Percentiles rank a stretch among this genome's conserved stretches.
Evolutionary conservation across 2,797 vertebrate species (phyloP).

Genomic region (Tapera naevia): DNA sequence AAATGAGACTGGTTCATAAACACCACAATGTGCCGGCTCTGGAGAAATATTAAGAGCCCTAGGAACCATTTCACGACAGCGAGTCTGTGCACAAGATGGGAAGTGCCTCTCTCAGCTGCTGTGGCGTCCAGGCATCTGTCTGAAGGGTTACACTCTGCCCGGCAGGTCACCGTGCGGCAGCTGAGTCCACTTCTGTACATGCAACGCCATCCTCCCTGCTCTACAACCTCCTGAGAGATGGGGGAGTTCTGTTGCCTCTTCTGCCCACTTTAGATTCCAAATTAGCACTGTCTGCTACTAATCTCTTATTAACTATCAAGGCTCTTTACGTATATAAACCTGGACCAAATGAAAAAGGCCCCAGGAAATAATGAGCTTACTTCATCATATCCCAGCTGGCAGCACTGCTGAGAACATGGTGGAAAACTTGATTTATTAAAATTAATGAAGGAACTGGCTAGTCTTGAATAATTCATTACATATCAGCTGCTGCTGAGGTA

Average conservation of each 20-base stretch:
- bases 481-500: conserved; percentile 62
- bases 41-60: background rate
- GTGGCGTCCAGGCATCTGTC: background rate
- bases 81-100: background rate
- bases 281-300: background rate
- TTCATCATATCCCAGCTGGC: conserved; percentile 26
- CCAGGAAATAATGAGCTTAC: conserved; percentile 31
- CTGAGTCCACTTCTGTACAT: background rate
- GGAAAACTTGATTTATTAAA: conserved; percentile 74
- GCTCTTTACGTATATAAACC: background rate
- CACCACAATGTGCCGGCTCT: background rate
- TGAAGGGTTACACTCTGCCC: background rate
- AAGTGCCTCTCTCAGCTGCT: background rate
- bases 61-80: background rate
- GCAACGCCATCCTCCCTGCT: background rate
- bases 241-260: background rate
- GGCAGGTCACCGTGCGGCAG: background rate
- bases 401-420: conserved; percentile 28
- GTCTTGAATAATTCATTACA: conserved; percentile 84
- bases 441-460: conserved; percentile 83
- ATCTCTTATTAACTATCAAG: background rate
- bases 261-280: background rate
- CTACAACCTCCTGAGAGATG: background rate
- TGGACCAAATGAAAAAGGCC: background rate
- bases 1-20: background rate